Conservation (phyloP, 2,888 invertebrate genomes). For the Hetaerina titia region DNA sequence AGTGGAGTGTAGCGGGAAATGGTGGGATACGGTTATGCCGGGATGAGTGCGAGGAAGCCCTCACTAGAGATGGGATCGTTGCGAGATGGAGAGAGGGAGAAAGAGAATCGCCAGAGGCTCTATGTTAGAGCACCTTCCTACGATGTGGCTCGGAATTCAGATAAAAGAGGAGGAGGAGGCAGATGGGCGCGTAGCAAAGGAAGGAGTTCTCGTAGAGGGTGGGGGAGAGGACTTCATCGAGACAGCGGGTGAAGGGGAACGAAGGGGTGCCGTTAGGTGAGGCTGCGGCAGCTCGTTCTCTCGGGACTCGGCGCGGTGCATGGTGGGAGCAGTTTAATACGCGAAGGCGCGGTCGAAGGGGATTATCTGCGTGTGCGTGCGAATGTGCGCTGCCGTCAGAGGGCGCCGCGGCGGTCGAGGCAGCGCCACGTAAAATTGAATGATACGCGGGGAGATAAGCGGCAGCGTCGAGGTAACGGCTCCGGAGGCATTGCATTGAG, state of each 20-base stretch:
- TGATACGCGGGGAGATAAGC: conserved; percentile 19
- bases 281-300: not conserved
- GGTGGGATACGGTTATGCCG: not conserved
- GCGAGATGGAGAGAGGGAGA: not conserved
- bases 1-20: not conserved
- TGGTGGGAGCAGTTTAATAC: no score
- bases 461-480: not conserved
- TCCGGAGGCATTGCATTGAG: not conserved
- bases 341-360: no score
- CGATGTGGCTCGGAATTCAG: not conserved
- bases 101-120: not conserved
- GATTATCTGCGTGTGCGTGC: no score
- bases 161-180: not conserved
- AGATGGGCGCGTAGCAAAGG: no score
- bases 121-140: not conserved
- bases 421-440: not conserved
- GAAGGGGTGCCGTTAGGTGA: not conserved
- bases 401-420: not conserved
- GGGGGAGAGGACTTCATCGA: no score
- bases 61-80: not conserved
- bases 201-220: no score
- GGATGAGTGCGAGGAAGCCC: not conserved
- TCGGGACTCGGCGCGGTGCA: no score
- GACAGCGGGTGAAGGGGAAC: not conserved
- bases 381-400: no score